A percentile compares a stretch with the other conserved stretches of the same genome.
phyloP scores from a whole-genome alignment of 2,113 vertebrate species.

The Mustela lutreola region DNA sequence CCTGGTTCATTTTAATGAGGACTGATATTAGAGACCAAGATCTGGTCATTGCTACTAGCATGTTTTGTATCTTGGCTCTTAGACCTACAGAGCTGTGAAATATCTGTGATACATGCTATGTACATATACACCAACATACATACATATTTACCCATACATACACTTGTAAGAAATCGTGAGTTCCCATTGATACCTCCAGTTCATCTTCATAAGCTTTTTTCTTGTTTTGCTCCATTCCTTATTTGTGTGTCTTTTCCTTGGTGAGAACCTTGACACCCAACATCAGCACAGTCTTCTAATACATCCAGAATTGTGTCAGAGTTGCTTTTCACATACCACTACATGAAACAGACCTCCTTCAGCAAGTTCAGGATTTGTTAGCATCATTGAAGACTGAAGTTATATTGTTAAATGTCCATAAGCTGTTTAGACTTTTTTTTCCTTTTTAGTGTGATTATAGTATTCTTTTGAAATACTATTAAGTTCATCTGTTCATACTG shows the following conservation, averaged over 20 bases:
- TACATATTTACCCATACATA: not conserved
- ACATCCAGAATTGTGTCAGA: not conserved
- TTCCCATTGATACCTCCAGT: not conserved
- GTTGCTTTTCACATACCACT: not conserved
- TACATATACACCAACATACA: not conserved
- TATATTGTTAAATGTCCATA: not conserved
- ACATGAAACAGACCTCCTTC: not conserved
- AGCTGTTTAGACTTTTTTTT: not conserved
- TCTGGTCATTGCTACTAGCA: not conserved
- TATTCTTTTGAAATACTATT: not conserved
- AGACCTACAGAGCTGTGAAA: not conserved
- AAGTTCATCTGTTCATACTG: not conserved
- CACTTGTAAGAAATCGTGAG: not conserved
- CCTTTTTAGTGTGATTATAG: not conserved
- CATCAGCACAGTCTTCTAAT: not conserved
- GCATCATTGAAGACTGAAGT: not conserved
- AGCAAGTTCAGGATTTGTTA: not conserved
- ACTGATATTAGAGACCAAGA: not conserved
- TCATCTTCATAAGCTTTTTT: not conserved
- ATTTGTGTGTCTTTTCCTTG: not conserved
- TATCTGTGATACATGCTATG: not conserved
- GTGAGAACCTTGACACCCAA: not conserved
- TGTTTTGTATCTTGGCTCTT: slow-evolving; percentile 19
- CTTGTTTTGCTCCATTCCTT: not conserved
- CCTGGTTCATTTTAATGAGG: not conserved